Conservation (phyloP, 2,797 vertebrate genomes). For the Sebastes elongatus region DNA sequence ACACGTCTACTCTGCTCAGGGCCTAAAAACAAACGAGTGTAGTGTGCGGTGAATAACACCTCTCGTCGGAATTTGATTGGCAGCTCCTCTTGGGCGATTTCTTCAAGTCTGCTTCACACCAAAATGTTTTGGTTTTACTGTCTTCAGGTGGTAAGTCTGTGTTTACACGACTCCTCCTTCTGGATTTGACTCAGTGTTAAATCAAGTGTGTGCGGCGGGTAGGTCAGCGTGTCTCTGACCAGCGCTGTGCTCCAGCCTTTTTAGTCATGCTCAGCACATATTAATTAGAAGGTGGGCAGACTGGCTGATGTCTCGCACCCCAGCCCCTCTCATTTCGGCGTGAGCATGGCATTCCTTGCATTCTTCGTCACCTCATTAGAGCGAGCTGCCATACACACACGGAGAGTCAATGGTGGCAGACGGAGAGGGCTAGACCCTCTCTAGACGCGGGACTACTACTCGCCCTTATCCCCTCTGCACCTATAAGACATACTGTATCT, state of each 20-base stretch:
- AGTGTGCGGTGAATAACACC: not conserved
- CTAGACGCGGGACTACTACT: conserved; percentile 37
- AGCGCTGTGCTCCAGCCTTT: conserved; percentile 27
- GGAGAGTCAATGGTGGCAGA: conserved; percentile 62
- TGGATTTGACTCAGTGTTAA: conserved; percentile 36
- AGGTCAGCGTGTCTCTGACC: conserved; percentile 28
- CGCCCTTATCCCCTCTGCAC: conserved; percentile 1
- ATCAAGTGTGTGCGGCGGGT: conserved; percentile 30
- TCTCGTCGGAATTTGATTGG: conserved; percentile 7
- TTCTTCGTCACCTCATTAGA: conserved; percentile 85
- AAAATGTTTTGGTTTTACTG: conserved; percentile 54
- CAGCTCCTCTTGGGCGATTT: conserved; percentile 24
- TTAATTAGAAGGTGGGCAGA: conserved; percentile 78
- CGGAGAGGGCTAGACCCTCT: conserved; percentile 34
- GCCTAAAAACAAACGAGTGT: not conserved
- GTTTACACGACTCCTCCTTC: conserved; percentile 45
- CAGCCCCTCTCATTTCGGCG: conserved; percentile 77
- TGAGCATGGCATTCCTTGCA: conserved; percentile 82
- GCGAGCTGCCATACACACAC: conserved; percentile 67
- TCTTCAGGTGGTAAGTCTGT: conserved; percentile 59
- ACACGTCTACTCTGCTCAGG: not conserved
- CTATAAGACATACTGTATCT: conserved; percentile 37
- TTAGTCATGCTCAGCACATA: conserved; percentile 66
- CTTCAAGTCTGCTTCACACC: conserved; percentile 55
- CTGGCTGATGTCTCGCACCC: conserved; percentile 62